phyloP scores from a whole-genome alignment of 30 jellyfish, hydroid and myxozoan genomes.

The Hydractinia echinata region DNA sequence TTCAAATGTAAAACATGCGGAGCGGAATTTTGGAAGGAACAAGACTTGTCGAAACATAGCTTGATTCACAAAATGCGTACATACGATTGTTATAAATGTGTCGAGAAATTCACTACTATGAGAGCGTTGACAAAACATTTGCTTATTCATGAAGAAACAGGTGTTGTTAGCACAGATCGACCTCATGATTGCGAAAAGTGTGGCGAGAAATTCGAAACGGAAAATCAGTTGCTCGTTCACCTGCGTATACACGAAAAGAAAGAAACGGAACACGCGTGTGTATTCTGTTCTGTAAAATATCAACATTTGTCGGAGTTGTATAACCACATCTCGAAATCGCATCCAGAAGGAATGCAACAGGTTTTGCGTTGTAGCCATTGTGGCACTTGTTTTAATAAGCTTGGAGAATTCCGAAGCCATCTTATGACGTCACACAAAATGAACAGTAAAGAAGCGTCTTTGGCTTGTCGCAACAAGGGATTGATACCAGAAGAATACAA shows the following conservation, averaged over 20 bases:
- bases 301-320: constrained; percentile 26
- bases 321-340: constrained; percentile 11
- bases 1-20: constrained; percentile 55
- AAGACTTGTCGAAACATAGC: constrained; percentile 42
- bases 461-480: constrained; percentile 42
- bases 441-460: constrained; percentile 41
- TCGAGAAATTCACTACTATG: constrained; percentile 61
- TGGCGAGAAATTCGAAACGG: constrained; percentile 18
- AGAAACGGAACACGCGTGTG: constrained; percentile 28
- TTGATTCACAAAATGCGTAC: constrained; percentile 44
- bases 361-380: constrained; percentile 29
- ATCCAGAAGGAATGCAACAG: background rate
- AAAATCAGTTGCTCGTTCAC: constrained; percentile 1
- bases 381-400: constrained; percentile 14
- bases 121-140: constrained; percentile 72
- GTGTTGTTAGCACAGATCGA: constrained; percentile 27
- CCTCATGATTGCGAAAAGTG: constrained; percentile 55
- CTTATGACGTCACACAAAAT: constrained; percentile 43
- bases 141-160: constrained; percentile 48
- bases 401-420: constrained; percentile 28
- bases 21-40: constrained; percentile 37
- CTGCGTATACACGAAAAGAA: constrained; percentile 16
- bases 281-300: constrained; percentile 30
- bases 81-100: constrained; percentile 66
- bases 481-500: constrained; percentile 25